phyloP scores from a whole-genome alignment of 2,113 vertebrate genomes.

The Puffinus mauretanicus region DNA sequence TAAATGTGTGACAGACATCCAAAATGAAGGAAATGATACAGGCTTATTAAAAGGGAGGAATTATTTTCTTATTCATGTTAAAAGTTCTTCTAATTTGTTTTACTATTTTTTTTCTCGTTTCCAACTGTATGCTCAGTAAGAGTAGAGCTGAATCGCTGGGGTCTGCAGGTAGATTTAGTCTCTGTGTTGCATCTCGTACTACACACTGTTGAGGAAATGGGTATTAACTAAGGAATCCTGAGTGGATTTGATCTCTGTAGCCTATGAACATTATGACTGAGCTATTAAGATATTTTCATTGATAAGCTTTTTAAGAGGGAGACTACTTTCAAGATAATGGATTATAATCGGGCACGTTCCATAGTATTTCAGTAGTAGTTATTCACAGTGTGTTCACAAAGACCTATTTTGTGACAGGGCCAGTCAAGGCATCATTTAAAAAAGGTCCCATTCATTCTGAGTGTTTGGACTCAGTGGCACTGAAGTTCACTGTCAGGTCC shows the following conservation, averaged over 20 bases:
- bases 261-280: neutral
- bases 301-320: constrained; percentile 7
- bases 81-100: neutral
- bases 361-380: neutral
- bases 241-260: neutral
- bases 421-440: neutral
- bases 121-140: neutral
- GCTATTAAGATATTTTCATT: constrained; percentile 3
- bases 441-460: neutral
- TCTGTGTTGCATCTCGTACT: neutral
- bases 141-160: neutral
- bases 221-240: neutral
- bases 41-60: neutral
- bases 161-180: neutral
- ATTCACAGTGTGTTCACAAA: neutral
- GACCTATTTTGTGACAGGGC: neutral
- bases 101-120: neutral
- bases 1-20: neutral
- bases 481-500: neutral
- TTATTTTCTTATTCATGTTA: neutral
- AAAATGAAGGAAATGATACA: neutral
- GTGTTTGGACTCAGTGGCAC: neutral
- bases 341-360: neutral
- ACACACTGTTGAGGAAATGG: neutral
- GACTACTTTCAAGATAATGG: neutral